A percentile compares a stretch with the other conserved stretches of the same genome.
Evolutionary conservation across 2,888 invertebrate species (phyloP).

Genomic region (Diplolepis rosae): DNA sequence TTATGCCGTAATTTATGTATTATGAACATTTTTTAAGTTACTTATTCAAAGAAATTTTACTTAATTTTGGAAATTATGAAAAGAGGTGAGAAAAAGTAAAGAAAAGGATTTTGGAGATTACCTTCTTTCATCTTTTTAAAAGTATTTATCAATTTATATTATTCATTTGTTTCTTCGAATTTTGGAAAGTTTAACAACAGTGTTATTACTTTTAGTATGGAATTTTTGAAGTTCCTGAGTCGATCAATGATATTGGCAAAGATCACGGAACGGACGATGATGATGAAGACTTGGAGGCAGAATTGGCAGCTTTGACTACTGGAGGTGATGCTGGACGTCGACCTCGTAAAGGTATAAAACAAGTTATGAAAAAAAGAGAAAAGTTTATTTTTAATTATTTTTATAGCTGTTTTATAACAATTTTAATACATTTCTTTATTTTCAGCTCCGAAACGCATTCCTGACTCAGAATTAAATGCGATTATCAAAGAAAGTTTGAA

Average conservation of each 20-base stretch:
- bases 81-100: no score
- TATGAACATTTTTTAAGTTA: no score
- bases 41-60: no score
- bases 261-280: constrained; percentile 77
- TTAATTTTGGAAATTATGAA: no score
- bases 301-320: constrained; percentile 83
- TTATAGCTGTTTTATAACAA: not conserved
- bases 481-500: constrained; percentile 87
- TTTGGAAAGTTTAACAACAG: not conserved
- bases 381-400: not conserved
- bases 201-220: constrained; percentile 78
- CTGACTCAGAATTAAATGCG: constrained; percentile 79
- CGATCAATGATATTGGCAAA: constrained; percentile 77
- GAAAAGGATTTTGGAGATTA: no score
- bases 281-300: constrained; percentile 91
- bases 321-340: constrained; percentile 65
- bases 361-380: not conserved
- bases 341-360: constrained; percentile 61
- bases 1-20: no score
- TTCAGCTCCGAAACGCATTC: constrained; percentile 63
- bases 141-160: not conserved
- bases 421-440: constrained; percentile 41
- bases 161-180: not conserved
- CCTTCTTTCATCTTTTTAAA: no score
- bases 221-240: constrained; percentile 82